phyloP scores from a whole-genome alignment of 1,140 invertebrate genomes.

The Camponotus pennsylvanicus region DNA sequence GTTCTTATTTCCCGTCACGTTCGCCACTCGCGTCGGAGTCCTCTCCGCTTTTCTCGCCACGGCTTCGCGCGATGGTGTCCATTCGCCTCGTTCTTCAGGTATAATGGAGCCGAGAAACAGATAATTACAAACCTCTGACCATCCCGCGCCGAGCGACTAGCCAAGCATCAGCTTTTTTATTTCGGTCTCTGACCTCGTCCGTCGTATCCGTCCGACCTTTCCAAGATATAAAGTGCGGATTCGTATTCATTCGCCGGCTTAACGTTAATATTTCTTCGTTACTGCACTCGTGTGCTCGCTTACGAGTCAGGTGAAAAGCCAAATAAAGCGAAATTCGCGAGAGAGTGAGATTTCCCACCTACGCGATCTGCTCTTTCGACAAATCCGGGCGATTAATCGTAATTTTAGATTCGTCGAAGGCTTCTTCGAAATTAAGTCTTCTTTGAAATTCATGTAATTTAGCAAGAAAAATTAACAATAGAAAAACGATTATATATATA shows the following conservation, averaged over 20 bases:
- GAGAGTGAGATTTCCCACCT: slow-evolving; percentile 9
- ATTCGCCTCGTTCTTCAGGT: slow-evolving; percentile 74
- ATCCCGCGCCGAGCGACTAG: slow-evolving; percentile 53
- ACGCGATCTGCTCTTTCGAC: slow-evolving; percentile 8
- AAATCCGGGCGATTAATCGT: slow-evolving; percentile 50
- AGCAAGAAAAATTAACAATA: background rate
- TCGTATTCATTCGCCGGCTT: slow-evolving; percentile 54
- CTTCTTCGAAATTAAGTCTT: slow-evolving; percentile 34
- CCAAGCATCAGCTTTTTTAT: slow-evolving; percentile 52
- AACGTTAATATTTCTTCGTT: slow-evolving; percentile 60
- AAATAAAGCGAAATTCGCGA: slow-evolving; percentile 23
- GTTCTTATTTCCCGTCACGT: slow-evolving; percentile 85
- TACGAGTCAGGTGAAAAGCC: background rate
- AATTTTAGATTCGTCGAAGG: slow-evolving; percentile 23
- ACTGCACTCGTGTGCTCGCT: background rate
- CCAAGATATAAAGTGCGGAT: slow-evolving; percentile 57
- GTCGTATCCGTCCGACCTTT: slow-evolving; percentile 10
- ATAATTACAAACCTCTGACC: slow-evolving; percentile 80
- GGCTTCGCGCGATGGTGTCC: slow-evolving; percentile 26
- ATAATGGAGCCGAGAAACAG: slow-evolving; percentile 83
- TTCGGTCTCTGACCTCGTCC: slow-evolving; percentile 43
- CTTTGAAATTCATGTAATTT: no score
- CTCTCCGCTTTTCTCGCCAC: slow-evolving; percentile 70
- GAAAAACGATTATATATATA: background rate
- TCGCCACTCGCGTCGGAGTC: slow-evolving; percentile 71